phyloP scores from a whole-genome alignment of 2,888 invertebrate species.

The Parascotia fuliginaria region DNA sequence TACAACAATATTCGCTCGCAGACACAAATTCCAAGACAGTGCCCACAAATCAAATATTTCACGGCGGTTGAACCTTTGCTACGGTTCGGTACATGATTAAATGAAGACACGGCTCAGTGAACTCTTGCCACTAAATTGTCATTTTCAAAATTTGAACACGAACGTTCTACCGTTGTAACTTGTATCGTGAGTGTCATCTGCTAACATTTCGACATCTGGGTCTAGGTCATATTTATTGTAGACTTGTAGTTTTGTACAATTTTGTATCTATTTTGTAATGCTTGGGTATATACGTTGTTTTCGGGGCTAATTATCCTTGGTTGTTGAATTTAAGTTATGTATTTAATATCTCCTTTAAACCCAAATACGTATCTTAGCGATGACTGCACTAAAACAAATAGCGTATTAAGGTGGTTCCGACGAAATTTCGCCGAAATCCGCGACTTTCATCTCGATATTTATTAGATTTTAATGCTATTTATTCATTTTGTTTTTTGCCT shows the following conservation, averaged over 20 bases:
- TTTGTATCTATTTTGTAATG: slow-evolving; percentile 1
- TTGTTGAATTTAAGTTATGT: neutral
- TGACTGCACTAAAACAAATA: too few species aligned
- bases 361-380: too few species aligned
- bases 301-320: neutral
- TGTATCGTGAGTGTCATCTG: slow-evolving; percentile 34
- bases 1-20: neutral
- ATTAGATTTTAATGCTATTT: too few species aligned
- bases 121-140: slow-evolving; percentile 22
- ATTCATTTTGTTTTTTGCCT: too few species aligned
- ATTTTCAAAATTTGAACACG: slow-evolving; percentile 27
- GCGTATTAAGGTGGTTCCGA: too few species aligned
- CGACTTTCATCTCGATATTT: too few species aligned
- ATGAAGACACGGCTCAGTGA: slow-evolving; percentile 31
- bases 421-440: too few species aligned
- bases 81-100: slow-evolving; percentile 28
- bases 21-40: neutral
- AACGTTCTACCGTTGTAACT: slow-evolving; percentile 14
- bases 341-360: too few species aligned
- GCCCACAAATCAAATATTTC: slow-evolving; percentile 19
- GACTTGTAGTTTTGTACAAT: slow-evolving; percentile 2
- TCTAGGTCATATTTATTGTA: slow-evolving; percentile 38
- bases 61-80: slow-evolving; percentile 1
- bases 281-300: neutral
- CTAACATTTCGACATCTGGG: slow-evolving; percentile 32